Percentiles rank a stretch among this genome's conserved stretches.
Evolutionary conservation across 2,113 vertebrate genomes (phyloP).

Genomic region (Microcebus tavaratra): DNA sequence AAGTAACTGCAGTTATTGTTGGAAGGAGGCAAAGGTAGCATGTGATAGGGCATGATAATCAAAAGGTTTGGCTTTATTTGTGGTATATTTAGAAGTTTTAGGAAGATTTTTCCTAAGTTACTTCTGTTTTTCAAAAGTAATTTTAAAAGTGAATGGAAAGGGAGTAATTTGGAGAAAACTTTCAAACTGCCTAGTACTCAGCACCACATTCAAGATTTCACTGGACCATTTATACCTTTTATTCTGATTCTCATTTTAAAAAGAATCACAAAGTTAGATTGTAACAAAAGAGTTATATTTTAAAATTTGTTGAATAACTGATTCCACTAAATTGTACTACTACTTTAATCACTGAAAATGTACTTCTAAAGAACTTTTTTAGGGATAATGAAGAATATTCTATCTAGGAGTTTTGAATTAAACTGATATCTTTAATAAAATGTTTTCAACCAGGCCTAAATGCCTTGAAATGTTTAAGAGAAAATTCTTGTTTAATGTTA

Average conservation of each 20-base stretch:
- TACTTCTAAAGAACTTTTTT: background rate
- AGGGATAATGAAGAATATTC: background rate
- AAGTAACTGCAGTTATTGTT: background rate
- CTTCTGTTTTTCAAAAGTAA: background rate
- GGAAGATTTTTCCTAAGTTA: background rate
- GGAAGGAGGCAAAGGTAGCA: background rate
- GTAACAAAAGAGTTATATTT: background rate
- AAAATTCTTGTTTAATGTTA: background rate
- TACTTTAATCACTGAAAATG: background rate
- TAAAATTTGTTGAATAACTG: background rate
- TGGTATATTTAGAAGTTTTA: background rate
- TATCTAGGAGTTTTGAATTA: background rate
- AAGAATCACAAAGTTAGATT: background rate
- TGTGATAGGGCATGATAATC: background rate
- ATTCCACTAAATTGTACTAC: background rate
- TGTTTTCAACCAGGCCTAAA: background rate
- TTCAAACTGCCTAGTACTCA: background rate
- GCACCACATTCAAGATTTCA: background rate
- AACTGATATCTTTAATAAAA: background rate
- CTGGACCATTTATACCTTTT: background rate
- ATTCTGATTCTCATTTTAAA: background rate
- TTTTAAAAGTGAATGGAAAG: background rate
- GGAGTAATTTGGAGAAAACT: background rate
- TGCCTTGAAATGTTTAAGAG: background rate
- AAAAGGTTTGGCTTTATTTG: background rate